Base-by-base conservation (phyloP, 1,140 invertebrate species). In the Diorhabda carinulata region DNA sequence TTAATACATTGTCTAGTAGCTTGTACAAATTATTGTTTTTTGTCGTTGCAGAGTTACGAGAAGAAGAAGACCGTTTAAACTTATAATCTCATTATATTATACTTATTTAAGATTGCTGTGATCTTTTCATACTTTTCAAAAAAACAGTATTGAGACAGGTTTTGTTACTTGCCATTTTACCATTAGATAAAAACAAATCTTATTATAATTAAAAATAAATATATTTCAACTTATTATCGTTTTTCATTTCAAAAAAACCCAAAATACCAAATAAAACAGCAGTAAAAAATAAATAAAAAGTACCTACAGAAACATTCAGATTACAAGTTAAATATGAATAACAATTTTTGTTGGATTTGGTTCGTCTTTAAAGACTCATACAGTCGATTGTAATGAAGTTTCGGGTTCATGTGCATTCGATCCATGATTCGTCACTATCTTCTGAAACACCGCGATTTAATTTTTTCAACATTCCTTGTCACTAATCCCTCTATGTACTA, bases 61-160 rank as follows among this genome's bases (percentile, higher is more conserved):
- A 52, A 52, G 47, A 52, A 52, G n/a, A 52, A 52, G n/a, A 52
- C 6, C 6, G 47, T 52, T 52, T 52, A 52, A 52, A n/a, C 6
- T 8, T 52, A 8, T 52, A 8, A 52, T 52, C 47, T 52, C 47
- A 52, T 52, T 6, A 3, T 8, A 52, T 52, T 52, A 52, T 2
- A 25, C 25, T 25, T 25, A 8, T 52, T 52, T 52, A 52, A 52
- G 47, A 52, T 52, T 52, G 47, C 47, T 52, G 47, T 52, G 47
- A 52, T 52, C 47, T 52, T 52, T 52, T 52, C 47, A 52, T 52
- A 52, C 47, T 52, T 52, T 52, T 52, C 47, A 52, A 52, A n/a
- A 25, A 25, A 52, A 52, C 47, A 52, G 47, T 52, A 52, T 52
- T 52, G 6, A 4, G 47, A 52, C 47, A 6, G n/a, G 47, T 52